Evolutionary conservation across 2,888 invertebrate species (phyloP), one percentile per base, ranked within the genome.

Genomic region (Hemistola chrysoprasaria): DNA sequence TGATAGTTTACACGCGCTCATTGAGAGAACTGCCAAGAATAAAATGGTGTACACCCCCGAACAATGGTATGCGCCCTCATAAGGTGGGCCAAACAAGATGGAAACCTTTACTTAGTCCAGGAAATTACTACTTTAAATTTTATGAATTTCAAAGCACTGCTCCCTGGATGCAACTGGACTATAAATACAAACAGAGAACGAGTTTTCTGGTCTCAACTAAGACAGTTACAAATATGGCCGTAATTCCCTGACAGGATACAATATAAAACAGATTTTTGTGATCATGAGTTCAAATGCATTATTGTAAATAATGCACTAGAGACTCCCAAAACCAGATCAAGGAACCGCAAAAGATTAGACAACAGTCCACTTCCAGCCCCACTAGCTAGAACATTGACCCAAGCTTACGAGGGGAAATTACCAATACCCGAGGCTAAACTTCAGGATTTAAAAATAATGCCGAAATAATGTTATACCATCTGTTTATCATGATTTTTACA

Each of bases 401-500:
- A 6, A 21, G 29, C 16, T 4, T 30, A 30, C 21, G 8, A 11
- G 5, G 21, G 30, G 7, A 32, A 23, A 9, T 11, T 32, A 23
- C 31, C 23, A n/a, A 32, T 32, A 8, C 31, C 31, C 5, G 9
- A 20, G 35, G 40, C 40, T 21, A 40, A 41, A 41, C 36, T 46
- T 38, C 32, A 42, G 21, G 38, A 46, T 30, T 37, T 40, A 22
- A 46, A 40, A 40, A 22, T 26, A 40, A 22, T 40, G 45, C 32
- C 35, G 35, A 40, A 40, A 21, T 32, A 40, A 35, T 26, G 6
- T 45, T 22, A 36, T 45, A 30, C 44, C 39, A 26, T 40, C 39
- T 25, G 28, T 44, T 30, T 44, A 44, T 40, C 44, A 44, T 30
- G 39, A 44, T 25, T 44, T 39, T 34, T 44, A 35, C 35, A 44